Conservation (phyloP, 2,113 vertebrate genomes). For the Chamaetylas fuelleborni region DNA sequence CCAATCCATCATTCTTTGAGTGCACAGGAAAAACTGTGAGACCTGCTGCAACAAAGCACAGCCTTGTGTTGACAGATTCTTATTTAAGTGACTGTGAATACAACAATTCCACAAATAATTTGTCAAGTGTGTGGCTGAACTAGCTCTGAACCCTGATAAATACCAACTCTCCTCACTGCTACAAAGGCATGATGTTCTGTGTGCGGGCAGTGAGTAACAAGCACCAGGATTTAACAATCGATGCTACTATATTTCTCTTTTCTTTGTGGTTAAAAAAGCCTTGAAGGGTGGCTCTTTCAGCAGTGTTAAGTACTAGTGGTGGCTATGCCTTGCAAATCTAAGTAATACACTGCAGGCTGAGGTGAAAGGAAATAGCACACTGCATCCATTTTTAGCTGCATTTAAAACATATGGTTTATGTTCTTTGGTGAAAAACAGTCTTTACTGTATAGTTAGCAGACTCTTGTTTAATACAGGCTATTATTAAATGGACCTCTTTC, state of each 20-base stretch:
- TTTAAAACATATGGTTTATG: not conserved
- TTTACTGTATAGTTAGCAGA: slow-evolving; percentile 47
- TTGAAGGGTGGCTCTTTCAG: slow-evolving; percentile 58
- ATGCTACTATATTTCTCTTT: slow-evolving; percentile 77
- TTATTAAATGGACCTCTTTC: slow-evolving; percentile 56
- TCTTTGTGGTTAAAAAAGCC: slow-evolving; percentile 70
- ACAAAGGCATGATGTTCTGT: slow-evolving; percentile 73
- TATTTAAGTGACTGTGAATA: slow-evolving; percentile 99
- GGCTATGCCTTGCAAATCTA: slow-evolving; percentile 17
- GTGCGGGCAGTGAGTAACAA: slow-evolving; percentile 72
- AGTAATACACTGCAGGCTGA: not conserved
- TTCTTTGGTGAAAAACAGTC: slow-evolving; percentile 10
- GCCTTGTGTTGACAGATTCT: slow-evolving; percentile 95
- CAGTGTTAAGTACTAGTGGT: slow-evolving; percentile 13
- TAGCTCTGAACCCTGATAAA: slow-evolving; percentile 94
- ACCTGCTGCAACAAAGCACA: slow-evolving; percentile 83
- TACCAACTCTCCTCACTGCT: slow-evolving; percentile 77
- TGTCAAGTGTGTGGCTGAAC: slow-evolving; percentile 98
- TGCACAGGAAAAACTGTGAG: slow-evolving; percentile 79
- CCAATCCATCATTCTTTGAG: slow-evolving; percentile 94
- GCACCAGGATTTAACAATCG: slow-evolving; percentile 75
- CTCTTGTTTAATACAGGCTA: slow-evolving; percentile 54
- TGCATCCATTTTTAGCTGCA: not conserved
- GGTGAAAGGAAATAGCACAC: slow-evolving; percentile 14
- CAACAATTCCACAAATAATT: slow-evolving; percentile 99